Evolutionary conservation across 2,113 vertebrate species (phyloP), one percentile per base, ranked within the genome.

Genomic region (Tychaedon coryphoeus): DNA sequence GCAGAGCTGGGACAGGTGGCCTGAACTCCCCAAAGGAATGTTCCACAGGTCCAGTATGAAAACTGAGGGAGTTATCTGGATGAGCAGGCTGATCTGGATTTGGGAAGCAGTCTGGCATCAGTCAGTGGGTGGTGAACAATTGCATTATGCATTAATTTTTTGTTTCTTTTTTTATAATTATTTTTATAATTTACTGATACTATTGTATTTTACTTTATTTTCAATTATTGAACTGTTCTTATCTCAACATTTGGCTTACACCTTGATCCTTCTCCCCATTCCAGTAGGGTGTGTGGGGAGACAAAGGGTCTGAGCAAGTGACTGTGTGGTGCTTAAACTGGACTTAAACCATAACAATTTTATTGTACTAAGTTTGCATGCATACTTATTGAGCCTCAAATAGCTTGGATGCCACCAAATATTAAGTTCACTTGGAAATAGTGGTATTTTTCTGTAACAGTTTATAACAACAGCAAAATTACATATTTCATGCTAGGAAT

Each of bases 391-490:
- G 50, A 93, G 19, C 9, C 47, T 76, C 24, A 76, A 12, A 38
- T 70, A 72, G 13, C 50, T 58, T 62, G 42, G 50, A 65, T 56
- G 38, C 6, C 18, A 57, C 28, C 19, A 75, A 31, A 69, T 53
- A 66, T 20, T 66, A 81, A 50, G 22, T 48, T 36, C 23, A 45
- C 3, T 56, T 75, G 50, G 33, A 43, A 36, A 33, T 31, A 34
- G 43, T n/a, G 12, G 7, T 79, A 33, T 92, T 91, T 80, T 65
- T 74, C 18, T 34, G 11, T 42, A 54, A 73, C 15, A 38, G 19
- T 88, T 86, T 78, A 54, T 77, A 92, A 73, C 8, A 70, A 62
- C 73, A 92, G 15, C 69, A 87, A 60, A 86, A 67, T n/a, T 71
- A 88, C 8, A 48, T 91, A 74, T 82, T 53, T 77, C 28, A 29